Base-by-base conservation (phyloP, 2,888 invertebrate genomes). In the Geophilus truncorum region DNA sequence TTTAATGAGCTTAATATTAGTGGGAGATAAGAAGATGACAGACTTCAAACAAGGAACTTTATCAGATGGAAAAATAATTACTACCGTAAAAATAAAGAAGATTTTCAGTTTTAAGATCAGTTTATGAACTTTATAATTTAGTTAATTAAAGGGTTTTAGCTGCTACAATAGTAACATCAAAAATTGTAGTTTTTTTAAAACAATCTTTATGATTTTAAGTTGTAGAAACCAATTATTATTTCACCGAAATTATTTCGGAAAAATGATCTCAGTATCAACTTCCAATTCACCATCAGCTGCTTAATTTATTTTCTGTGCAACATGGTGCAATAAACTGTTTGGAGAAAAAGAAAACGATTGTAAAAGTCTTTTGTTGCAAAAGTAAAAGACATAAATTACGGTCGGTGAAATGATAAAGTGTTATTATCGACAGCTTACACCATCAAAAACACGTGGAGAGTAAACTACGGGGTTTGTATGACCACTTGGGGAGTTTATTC, bases 11-110 rank as follows among this genome's bases (percentile, higher is more conserved):
- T 70, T 70, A 51, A 70, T 70, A 70, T 70, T 70, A 70, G 70
- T 28, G 12, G 12, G 7, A 70, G 70, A 70, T 70, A 70, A 70
- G 70, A 28, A 25, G 70, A 28, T n/a, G 70, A 28, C 28, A 70
- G 70, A 70, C 70, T 70, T 70, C 70, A 70, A 70, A 70, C 25
- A 70, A 70, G n/a, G 70, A 70, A 70, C 70, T 70, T 70, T 70
- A 70, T 70, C 70, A 70, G 70, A 70, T 70, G 9, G n/a, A 70
- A 70, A 70, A 70, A 70, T 70, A 70, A 70, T 70, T 70, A 70
- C 70, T 0, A 12, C 9, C 6, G 0, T 15, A 25, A 70, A 70
- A 23, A 70, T n/a, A 51, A 51, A 51, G 51, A 25, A 10, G 70
- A 70, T 25, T 70, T 25, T 28, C n/a, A n/a, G n/a, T n/a, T n/a